phyloP scores from a whole-genome alignment of 2,888 invertebrate species.

The Acanthococcus lagerstroemiae region DNA sequence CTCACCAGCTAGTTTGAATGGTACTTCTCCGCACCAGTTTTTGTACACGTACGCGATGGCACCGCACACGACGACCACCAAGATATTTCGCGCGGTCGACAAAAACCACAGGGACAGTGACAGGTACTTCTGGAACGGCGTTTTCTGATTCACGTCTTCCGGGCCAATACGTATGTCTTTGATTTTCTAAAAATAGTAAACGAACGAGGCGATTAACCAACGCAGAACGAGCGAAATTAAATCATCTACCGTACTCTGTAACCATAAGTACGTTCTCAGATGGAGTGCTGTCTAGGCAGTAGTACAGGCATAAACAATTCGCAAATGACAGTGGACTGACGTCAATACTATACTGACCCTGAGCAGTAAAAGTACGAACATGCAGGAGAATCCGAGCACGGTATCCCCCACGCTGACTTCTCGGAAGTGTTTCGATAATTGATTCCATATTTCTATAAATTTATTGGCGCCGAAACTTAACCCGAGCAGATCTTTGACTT shows the following conservation, averaged over 20 bases:
- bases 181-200: constrained; percentile 58
- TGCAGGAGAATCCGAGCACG: constrained; percentile 57
- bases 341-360: constrained; percentile 47
- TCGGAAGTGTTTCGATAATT: constrained; percentile 57
- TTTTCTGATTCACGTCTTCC: constrained; percentile 44
- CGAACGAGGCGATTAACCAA: too few species aligned
- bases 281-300: too few species aligned
- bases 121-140: constrained; percentile 43
- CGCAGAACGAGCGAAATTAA: neutral
- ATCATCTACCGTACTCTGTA: neutral
- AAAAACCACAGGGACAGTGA: constrained; percentile 58
- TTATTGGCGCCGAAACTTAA: constrained; percentile 57
- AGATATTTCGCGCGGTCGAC: constrained; percentile 63
- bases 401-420: constrained; percentile 62
- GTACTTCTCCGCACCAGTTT: constrained; percentile 44
- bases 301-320: too few species aligned
- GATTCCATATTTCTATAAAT: constrained; percentile 60
- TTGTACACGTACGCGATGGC: constrained; percentile 54
- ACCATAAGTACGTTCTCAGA: neutral
- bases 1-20: constrained; percentile 56
- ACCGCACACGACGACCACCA: constrained; percentile 61
- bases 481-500: constrained; percentile 64
- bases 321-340: too few species aligned
- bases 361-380: constrained; percentile 56
- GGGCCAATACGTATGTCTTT: constrained; percentile 52